Base-by-base conservation (phyloP, 2,797 vertebrate genomes). In the Acestrorhynchus altus region DNA sequence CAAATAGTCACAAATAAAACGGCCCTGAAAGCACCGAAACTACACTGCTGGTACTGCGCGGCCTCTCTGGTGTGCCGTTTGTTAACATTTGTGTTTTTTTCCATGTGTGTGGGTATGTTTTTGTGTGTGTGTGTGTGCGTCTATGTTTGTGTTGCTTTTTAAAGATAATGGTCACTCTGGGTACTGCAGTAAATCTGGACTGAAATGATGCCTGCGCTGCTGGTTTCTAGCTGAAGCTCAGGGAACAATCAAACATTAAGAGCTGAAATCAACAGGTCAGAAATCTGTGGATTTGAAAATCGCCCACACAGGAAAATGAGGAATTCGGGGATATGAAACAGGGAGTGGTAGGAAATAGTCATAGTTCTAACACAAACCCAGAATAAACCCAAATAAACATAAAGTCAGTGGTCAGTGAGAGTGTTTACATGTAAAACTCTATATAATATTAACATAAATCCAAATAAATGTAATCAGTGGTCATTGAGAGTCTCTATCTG, bases 1-100 rank as follows among this genome's bases (percentile, higher is more conserved):
- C 94, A 96, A 97, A 97, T 94, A 94, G 94, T 92, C 90, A 88
- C 57, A 65, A 71, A 69, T 15, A 22, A 52, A 78, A 72, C n/a
- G 31, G 51, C 24, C 40, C 51, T 22, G 44, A 72, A 73, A 59
- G 61, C 31, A 18, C 31, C 16, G 63, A 66, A 68, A 79, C 77
- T 52, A 28, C 51, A 57, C 61, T 26, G 46, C 56, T 1, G 35
- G 69, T 39, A 44, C 44, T 68, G 18, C 49, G 26, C 39, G 28
- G 77, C 54, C 44, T 65, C 26, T 51, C 68, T 26, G 54, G 11
- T 74, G 63, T 22, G 42, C 2, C 56, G 40, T 67, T 64, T 73
- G 70, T 59, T 67, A 44, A 46, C 26, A 57, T 35, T 0, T 4
- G 39, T 46, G 63, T 11, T n/a, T n/a, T n/a, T n/a, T n/a, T n/a